These are phyloP conservation scores for Streptopelia turtur DNA, from an alignment of 2,797 vertebrate species.

Conservation along the genomic window DNA sequence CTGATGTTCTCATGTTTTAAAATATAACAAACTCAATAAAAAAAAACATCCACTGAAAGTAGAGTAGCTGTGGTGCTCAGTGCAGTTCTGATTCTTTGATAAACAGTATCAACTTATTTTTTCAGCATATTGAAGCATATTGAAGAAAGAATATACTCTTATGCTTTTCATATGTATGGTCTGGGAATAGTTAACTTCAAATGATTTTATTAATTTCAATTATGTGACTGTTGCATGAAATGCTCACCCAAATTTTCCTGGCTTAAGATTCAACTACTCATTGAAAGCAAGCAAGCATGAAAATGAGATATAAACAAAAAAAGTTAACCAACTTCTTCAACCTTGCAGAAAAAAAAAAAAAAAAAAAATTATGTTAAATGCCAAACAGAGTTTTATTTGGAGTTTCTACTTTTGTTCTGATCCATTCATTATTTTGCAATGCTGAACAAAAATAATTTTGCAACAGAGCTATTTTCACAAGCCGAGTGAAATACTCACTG, in stretches of 20 bases:
- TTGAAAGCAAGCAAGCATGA: not conserved
- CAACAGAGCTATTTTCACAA: not conserved
- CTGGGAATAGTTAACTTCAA: not conserved
- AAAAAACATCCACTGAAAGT: not conserved
- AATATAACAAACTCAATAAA: not conserved
- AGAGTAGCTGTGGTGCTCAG: not conserved
- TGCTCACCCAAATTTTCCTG: not conserved
- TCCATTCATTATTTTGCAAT: conserved; percentile 14
- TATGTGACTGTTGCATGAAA: not conserved
- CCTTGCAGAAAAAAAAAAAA: not conserved
- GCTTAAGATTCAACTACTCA: not conserved
- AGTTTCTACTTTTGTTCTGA: not conserved
- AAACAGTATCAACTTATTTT: not conserved
- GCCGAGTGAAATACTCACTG: not conserved
- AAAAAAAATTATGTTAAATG: not conserved
- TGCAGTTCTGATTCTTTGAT: not conserved
- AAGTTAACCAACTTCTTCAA: not conserved
- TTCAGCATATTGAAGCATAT: not conserved
- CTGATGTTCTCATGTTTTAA: not conserved
- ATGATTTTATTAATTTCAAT: not conserved
- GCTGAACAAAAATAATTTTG: conserved; percentile 22
- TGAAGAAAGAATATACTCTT: not conserved
- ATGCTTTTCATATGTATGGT: not conserved
- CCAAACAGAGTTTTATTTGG: not conserved
- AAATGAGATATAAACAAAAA: not conserved